phyloP scores from a whole-genome alignment of 1,140 invertebrate species.

The Ephestia elutella region DNA sequence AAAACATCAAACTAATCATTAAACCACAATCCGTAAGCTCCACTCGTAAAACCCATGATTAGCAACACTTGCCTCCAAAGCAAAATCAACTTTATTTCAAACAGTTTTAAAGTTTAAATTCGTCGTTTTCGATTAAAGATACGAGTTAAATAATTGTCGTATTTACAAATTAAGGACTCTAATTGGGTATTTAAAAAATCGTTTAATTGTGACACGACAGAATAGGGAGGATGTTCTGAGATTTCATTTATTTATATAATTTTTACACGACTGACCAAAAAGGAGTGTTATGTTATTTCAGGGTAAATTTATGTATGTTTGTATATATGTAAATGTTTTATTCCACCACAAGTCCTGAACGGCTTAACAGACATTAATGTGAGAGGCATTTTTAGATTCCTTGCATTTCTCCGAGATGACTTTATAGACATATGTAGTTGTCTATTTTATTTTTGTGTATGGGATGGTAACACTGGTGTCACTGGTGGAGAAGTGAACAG shows the following conservation, averaged over 20 bases:
- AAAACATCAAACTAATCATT: neutral
- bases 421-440: too few relatives aligned
- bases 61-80: neutral
- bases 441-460: too few relatives aligned
- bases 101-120: neutral
- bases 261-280: too few relatives aligned
- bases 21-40: neutral
- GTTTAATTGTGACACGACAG: conserved; percentile 27
- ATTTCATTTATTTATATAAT: neutral
- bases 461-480: too few relatives aligned
- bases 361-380: too few relatives aligned
- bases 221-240: conserved; percentile 14
- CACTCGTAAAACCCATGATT: neutral
- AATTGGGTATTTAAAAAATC: conserved; percentile 37
- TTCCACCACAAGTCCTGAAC: too few relatives aligned
- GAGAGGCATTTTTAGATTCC: too few relatives aligned
- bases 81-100: neutral
- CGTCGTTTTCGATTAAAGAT: neutral
- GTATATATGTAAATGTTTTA: too few relatives aligned
- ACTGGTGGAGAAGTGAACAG: too few relatives aligned
- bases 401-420: too few relatives aligned
- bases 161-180: conserved; percentile 34
- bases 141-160: conserved; percentile 6
- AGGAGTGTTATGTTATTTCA: too few relatives aligned
- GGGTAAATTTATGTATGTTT: too few relatives aligned